A percentile compares a stretch with the other conserved stretches of the same genome.
These are phyloP conservation scores for Scaptomyza hsui DNA, from an alignment of 1,140 invertebrate genomes.

Conservation along the genomic window DNA sequence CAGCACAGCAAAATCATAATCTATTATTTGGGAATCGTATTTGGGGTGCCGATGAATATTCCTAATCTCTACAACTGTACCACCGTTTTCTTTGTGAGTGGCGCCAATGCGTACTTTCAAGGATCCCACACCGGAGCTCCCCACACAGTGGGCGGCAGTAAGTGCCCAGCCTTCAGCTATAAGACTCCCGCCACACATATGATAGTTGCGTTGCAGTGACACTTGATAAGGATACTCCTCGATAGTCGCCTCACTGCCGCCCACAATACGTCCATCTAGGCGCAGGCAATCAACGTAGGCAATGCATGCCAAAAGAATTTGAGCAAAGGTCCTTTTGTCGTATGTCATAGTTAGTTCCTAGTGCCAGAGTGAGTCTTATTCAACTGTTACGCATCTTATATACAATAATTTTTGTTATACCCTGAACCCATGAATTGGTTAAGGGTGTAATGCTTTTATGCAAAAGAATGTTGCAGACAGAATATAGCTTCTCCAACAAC, in stretches of 20 bases:
- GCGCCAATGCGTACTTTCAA: slow-evolving; percentile 69
- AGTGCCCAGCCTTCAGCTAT: slow-evolving; percentile 85
- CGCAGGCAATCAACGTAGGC: slow-evolving; percentile 7
- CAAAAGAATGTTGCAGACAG: too few species aligned
- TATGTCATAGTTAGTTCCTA: slow-evolving; percentile 33
- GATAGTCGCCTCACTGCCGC: slow-evolving; percentile 77
- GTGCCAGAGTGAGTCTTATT: slow-evolving; percentile 4
- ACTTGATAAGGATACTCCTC: slow-evolving; percentile 84
- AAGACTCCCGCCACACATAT: slow-evolving; percentile 88
- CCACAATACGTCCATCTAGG: slow-evolving; percentile 83
- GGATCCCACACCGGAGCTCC: slow-evolving; percentile 50
- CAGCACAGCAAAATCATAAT: slow-evolving; percentile 79
- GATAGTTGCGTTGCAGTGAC: slow-evolving; percentile 76
- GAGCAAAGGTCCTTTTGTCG: slow-evolving; percentile 9
- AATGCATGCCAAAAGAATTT: background rate
- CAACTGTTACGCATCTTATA: slow-evolving; percentile 11
- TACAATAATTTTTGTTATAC: too few species aligned
- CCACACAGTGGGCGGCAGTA: slow-evolving; percentile 85
- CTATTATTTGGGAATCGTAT: slow-evolving; percentile 68
- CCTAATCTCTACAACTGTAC: slow-evolving; percentile 61
- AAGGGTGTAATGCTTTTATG: too few species aligned
- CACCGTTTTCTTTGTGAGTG: slow-evolving; percentile 54
- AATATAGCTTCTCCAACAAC: too few species aligned
- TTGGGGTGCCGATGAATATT: slow-evolving; percentile 71
- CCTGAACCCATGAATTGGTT: too few species aligned